phyloP scores from a whole-genome alignment of 2,113 vertebrate genomes.

The Recurvirostra avosetta region DNA sequence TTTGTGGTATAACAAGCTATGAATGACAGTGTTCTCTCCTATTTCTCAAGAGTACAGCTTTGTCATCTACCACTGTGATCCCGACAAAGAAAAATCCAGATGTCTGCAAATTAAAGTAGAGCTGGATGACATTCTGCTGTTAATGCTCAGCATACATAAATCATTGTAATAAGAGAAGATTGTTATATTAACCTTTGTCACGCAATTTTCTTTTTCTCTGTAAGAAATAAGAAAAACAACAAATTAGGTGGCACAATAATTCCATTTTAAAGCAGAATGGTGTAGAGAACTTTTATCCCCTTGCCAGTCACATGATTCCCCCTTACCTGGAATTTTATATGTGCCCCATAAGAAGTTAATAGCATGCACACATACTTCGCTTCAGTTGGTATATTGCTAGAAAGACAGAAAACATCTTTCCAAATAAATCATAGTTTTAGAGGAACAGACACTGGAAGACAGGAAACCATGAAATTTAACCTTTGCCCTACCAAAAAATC shows the following conservation, averaged over 20 bases:
- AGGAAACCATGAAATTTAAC: neutral
- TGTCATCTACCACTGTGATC: conserved; percentile 75
- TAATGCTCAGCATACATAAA: conserved; percentile 81
- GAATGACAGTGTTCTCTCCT: conserved; percentile 64
- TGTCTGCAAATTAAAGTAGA: conserved; percentile 76
- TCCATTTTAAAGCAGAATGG: conserved; percentile 50
- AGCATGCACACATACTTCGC: neutral
- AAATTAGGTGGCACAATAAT: conserved; percentile 56
- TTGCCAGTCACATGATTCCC: neutral
- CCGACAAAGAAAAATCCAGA: conserved; percentile 66
- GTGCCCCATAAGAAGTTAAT: neutral
- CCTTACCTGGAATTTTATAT: neutral
- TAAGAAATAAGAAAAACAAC: conserved; percentile 70
- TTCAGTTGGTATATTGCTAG: neutral
- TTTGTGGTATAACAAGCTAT: conserved; percentile 32
- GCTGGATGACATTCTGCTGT: conserved; percentile 73
- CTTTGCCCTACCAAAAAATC: neutral
- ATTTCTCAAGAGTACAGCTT: conserved; percentile 59
- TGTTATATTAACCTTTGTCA: conserved; percentile 77
- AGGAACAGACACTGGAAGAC: neutral
- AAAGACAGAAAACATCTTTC: neutral
- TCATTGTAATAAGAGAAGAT: conserved; percentile 78
- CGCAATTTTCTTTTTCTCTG: conserved; percentile 64
- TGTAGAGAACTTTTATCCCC: conserved; percentile 13
- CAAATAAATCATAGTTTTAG: conserved; percentile 1